A percentile compares a stretch with the other conserved stretches of the same genome.
These are phyloP conservation scores for Zhengitettix transpicula DNA, from an alignment of 2,888 invertebrate genomes.

Conservation along the genomic window DNA sequence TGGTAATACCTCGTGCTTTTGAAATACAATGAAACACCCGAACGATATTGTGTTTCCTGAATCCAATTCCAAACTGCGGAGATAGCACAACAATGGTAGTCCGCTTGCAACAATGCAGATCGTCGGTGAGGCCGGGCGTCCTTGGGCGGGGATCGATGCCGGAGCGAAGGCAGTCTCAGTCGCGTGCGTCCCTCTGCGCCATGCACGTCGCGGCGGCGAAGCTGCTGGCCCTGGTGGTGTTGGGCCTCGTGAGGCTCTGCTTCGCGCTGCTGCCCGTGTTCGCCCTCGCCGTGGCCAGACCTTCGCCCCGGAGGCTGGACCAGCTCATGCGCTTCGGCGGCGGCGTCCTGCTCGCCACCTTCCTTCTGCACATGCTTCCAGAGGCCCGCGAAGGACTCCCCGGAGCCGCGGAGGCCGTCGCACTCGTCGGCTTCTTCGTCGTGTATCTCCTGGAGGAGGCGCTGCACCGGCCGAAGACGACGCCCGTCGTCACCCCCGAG, in stretches of 20 bases:
- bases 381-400: constrained; percentile 33
- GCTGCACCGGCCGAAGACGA: neutral
- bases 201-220: neutral
- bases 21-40: too few species aligned
- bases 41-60: too few species aligned
- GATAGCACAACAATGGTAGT: too few species aligned
- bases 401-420: neutral
- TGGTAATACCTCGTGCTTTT: too few species aligned
- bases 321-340: constrained; percentile 45
- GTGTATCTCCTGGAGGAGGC: neutral
- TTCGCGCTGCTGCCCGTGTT: neutral
- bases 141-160: too few species aligned
- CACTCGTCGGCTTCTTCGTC: neutral
- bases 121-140: neutral
- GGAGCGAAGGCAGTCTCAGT: too few species aligned
- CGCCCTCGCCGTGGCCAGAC: neutral
- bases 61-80: too few species aligned
- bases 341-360: constrained; percentile 47
- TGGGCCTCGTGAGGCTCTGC: neutral
- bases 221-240: neutral
- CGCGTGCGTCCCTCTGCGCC: too few species aligned
- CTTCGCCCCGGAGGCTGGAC: constrained; percentile 19
- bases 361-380: constrained; percentile 44
- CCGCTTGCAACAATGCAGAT: neutral
- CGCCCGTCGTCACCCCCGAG: too few species aligned